These are phyloP conservation scores for Plebejus melissa DNA, from an alignment of 2,888 invertebrate genomes.

Conservation along the genomic window DNA sequence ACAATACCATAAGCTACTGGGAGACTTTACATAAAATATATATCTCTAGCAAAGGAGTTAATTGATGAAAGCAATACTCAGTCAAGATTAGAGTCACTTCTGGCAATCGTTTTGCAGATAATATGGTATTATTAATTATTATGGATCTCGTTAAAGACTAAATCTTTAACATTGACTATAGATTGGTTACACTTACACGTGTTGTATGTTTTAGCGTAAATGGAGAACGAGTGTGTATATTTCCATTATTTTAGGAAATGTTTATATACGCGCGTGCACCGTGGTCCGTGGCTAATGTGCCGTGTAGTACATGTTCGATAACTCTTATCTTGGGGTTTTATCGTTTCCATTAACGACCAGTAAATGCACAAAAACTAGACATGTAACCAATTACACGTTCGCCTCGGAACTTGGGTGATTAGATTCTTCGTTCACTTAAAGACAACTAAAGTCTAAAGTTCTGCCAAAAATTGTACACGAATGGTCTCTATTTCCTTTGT, in stretches of 20 bases:
- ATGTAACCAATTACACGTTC: background rate
- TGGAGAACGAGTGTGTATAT: background rate
- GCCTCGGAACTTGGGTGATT: background rate
- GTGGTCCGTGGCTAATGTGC: slow-evolving; percentile 11
- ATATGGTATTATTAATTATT: background rate
- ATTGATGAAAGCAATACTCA: background rate
- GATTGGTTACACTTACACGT: background rate
- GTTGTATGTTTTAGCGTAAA: background rate
- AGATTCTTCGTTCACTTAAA: background rate
- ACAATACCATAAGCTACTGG: background rate
- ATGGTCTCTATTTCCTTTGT: background rate
- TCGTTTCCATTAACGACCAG: slow-evolving; percentile 5
- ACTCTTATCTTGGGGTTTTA: slow-evolving; percentile 1
- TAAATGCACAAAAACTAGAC: background rate
- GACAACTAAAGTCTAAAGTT: background rate
- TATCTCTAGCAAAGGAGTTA: background rate
- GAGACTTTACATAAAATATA: too few relatives aligned
- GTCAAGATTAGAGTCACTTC: background rate
- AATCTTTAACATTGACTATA: background rate
- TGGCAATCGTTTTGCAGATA: background rate
- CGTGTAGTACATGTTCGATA: slow-evolving; percentile 12
- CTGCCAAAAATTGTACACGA: background rate
- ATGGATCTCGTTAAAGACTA: background rate
- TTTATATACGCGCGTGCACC: background rate
- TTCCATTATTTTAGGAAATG: slow-evolving; percentile 1